Base-by-base conservation (phyloP, 2,797 vertebrate species). In the Dromococcyx pavoninus region DNA sequence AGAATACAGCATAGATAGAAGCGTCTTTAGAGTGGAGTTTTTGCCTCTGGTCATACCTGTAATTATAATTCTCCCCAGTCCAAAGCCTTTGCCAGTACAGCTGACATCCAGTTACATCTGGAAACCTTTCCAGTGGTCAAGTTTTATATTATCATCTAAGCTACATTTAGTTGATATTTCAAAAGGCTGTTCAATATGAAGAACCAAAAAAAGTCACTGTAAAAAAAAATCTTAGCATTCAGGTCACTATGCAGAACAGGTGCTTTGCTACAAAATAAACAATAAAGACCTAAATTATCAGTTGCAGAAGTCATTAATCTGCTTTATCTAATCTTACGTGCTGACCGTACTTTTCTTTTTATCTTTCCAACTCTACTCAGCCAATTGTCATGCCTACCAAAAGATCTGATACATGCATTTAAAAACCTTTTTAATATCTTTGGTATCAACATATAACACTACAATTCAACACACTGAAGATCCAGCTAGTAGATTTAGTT, bases 51-150 rank as follows among this genome's bases (percentile, higher is more conserved):
- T 71, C 28, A 77, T 44, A 43, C 8, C 30, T 86, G 81, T 73
- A 78, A 85, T 10, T 48, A 30, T 10, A 44, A 90, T 91, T 80
- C 44, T 71, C 44, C 69, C 17, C 9, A 37, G 43, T 81, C 51
- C 37, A 77, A 89, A 76, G 33, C 69, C 66, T 91, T 88, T 95
- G 51, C 61, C 46, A 91, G 91, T 70, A 92, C 30, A 57, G 88
- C 79, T 90, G 60, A 93, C 66, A 78, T 75, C 37, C 69, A 78
- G 33, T 89, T 93, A 83, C 46, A 79, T 76, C 67, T 89, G 65
- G 82, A 96, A 92, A 90, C 19, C 7, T 94, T 91, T 93, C 27
- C 77, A 75, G 70, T 56, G n/a, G n/a, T 91, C 50, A 75, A 64
- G 46, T 80, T 89, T 39, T 93, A 32, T 22, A 41, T 91, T 89